Evolutionary conservation across 2,113 vertebrate genomes (phyloP).

Genomic region (Zapornia atra): DNA sequence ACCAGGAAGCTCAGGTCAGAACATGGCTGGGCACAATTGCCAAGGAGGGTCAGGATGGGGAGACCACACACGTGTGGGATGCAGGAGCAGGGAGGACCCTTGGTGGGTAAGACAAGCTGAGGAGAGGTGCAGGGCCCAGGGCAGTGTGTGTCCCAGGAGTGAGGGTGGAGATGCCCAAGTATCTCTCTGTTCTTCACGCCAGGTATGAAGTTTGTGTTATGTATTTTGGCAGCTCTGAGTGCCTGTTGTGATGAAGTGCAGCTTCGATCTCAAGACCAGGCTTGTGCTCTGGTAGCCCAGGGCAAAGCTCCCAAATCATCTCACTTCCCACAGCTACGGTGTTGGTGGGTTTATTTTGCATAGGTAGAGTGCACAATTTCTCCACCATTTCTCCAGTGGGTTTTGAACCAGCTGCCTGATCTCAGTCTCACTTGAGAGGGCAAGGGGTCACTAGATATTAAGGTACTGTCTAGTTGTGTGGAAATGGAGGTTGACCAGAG

Average conservation of each 20-base stretch:
- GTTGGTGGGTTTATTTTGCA: not conserved
- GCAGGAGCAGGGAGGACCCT: not conserved
- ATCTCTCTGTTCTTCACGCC: not conserved
- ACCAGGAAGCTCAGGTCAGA: too few species aligned
- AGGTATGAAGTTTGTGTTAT: not conserved
- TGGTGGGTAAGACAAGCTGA: not conserved
- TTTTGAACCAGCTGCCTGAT: slow-evolving; percentile 9
- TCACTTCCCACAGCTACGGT: not conserved
- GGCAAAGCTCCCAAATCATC: not conserved
- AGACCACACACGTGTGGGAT: accelerated
- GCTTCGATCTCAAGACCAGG: not conserved
- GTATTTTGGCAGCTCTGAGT: not conserved
- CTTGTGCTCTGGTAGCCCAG: not conserved
- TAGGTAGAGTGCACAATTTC: not conserved
- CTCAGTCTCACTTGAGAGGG: not conserved
- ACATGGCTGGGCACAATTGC: accelerated
- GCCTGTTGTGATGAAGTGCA: not conserved
- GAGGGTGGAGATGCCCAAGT: not conserved
- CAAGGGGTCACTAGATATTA: not conserved
- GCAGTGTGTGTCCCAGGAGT: not conserved
- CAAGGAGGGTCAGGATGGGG: accelerated
- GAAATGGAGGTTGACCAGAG: not conserved
- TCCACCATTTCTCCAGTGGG: not conserved
- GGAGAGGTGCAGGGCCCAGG: not conserved
- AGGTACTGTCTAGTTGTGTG: not conserved